A percentile compares a stretch with the other conserved stretches of the same genome.
These are phyloP conservation scores for Andrena flavipes DNA, from an alignment of 2,888 invertebrate species.

Conservation along the genomic window DNA sequence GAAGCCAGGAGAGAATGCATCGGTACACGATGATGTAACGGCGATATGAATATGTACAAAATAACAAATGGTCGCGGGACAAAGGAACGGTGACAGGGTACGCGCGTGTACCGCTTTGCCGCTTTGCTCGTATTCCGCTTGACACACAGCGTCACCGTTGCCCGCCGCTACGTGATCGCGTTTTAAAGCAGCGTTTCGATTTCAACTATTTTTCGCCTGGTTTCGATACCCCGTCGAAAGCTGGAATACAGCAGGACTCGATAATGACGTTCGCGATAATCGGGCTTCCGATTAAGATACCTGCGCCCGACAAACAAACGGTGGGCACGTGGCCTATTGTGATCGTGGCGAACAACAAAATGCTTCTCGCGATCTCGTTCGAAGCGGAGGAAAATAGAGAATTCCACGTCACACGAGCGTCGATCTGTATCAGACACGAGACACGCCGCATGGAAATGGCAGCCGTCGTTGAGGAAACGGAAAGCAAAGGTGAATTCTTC, in stretches of 20 bases:
- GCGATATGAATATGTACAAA: constrained; percentile 82
- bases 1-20: constrained; percentile 66
- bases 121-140: constrained; percentile 64
- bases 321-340: constrained; percentile 58
- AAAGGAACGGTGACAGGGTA: constrained; percentile 75
- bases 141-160: constrained; percentile 75
- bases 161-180: constrained; percentile 76
- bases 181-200: constrained; percentile 74
- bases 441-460: neutral
- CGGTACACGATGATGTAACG: constrained; percentile 78
- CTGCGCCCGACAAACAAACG: constrained; percentile 47
- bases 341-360: constrained; percentile 39
- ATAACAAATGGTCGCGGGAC: constrained; percentile 78
- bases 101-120: constrained; percentile 62
- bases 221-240: constrained; percentile 21
- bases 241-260: constrained; percentile 26
- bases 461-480: neutral
- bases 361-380: constrained; percentile 40
- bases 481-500: neutral
- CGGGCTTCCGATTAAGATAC: constrained; percentile 69
- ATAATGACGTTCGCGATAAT: constrained; percentile 63
- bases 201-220: constrained; percentile 68
- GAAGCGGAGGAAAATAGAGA: neutral
- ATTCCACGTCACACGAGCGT: neutral
- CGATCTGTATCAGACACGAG: neutral